Base-by-base conservation (phyloP, 35 echinoderm and acorn worm species). In the Ophioderma brevispina region DNA sequence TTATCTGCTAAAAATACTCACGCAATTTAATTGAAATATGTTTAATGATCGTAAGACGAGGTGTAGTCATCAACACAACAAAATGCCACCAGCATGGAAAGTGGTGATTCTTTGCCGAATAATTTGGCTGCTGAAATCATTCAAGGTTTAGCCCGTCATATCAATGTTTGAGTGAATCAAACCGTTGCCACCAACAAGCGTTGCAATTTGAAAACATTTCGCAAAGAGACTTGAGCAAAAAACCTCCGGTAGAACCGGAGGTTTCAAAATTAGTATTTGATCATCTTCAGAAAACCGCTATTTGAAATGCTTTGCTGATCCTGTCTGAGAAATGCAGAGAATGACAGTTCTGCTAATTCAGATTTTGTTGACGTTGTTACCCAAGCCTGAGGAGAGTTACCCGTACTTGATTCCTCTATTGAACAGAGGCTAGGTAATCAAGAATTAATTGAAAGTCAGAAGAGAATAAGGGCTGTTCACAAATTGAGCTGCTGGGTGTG, bases 281-380 rank as follows among this genome's bases (percentile, higher is more conserved):
- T 3, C 75, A 41, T 23, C 59, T 92, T 38, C 43, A 93, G 28
- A 99, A 93, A 93, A 89, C 93, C 93, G 11, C 87, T 95, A 93
- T 39, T 39, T 99, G 87, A 95, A 93, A 92, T 91, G 97, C 64
- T 93, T 99, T 80, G 84, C 89, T 64, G 97, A 99, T 82, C 76
- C 87, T 59, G 89, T 95, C n/a, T 19, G 97, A 99, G 33, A 95
- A 89, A 49, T 99, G 97, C 78, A 85, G 97, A 39, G 97, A 99
- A 56, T 95, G 76, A 80, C 94, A 14, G n/a, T 95, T 41, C 79
- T 85, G 36, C 55, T 95, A 21, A 80, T 99, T 17, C n/a, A 32
- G 97, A 99, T 64, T 99, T 89, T 70, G 78, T 99, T 13, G 91
- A 95, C 14, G 75, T 32, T 39, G 76, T 95, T 14, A 50, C 64